Evolutionary conservation across 2,888 invertebrate genomes (phyloP).

Genomic region (Cybosia mesomella): DNA sequence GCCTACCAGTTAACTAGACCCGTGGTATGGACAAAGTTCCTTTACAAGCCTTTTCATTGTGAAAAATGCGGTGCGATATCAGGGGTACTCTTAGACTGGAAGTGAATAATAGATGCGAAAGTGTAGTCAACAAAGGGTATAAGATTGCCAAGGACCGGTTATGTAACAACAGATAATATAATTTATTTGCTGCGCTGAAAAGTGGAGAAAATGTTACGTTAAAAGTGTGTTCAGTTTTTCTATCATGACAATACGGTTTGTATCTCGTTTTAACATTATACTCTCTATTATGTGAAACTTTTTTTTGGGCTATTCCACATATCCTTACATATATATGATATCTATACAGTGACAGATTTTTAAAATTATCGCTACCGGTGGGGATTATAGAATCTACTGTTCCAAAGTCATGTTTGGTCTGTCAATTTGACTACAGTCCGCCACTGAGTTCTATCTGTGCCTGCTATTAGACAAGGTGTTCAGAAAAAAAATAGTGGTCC

Average conservation of each 20-base stretch:
- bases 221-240: background rate
- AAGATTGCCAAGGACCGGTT: slow-evolving; percentile 34
- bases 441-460: too few species aligned
- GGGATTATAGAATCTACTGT: too few species aligned
- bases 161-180: slow-evolving; percentile 32
- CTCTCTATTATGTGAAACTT: too few species aligned
- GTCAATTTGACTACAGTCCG: too few species aligned
- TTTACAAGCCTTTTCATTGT: slow-evolving; percentile 33
- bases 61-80: slow-evolving; percentile 33
- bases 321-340: too few species aligned
- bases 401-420: too few species aligned
- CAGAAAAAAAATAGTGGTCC: too few species aligned
- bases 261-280: too few species aligned
- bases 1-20: slow-evolving; percentile 47
- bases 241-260: background rate
- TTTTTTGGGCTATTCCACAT: too few species aligned
- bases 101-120: slow-evolving; percentile 39
- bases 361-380: too few species aligned
- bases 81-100: slow-evolving; percentile 39
- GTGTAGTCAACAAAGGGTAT: slow-evolving; percentile 53
- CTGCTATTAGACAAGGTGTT: too few species aligned
- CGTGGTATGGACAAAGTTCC: slow-evolving; percentile 22
- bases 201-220: slow-evolving; percentile 6
- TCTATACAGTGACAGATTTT: too few species aligned
- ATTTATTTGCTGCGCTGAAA: slow-evolving; percentile 26